Conservation (phyloP, 2,113 vertebrate species). For the Dipodomys merriami region DNA sequence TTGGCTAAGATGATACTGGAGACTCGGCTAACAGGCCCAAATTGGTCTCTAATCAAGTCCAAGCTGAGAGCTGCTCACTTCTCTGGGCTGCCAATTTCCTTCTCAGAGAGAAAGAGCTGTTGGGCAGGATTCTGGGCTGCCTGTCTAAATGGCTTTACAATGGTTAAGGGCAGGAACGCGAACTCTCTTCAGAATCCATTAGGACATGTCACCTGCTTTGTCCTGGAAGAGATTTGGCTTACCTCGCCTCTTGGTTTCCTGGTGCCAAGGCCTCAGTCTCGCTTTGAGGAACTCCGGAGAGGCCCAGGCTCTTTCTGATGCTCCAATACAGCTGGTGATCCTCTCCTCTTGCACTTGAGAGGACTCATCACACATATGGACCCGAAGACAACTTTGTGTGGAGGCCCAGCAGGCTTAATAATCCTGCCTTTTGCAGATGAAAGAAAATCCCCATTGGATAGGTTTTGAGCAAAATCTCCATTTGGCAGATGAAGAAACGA, state of each 20-base stretch:
- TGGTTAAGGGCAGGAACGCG: conserved; percentile 57
- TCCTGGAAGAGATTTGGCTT: conserved; percentile 28
- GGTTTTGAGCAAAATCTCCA: background rate
- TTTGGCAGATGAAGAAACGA: conserved; percentile 41
- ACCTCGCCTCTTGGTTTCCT: conserved; percentile 13
- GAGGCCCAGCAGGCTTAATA: background rate
- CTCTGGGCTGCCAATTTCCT: conserved; percentile 75
- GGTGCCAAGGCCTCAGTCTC: background rate
- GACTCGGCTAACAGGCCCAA: conserved; percentile 65
- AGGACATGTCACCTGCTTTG: conserved; percentile 56
- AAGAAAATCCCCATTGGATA: conserved; percentile 1
- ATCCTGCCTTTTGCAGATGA: conserved; percentile 24
- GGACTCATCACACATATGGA: background rate
- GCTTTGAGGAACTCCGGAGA: background rate
- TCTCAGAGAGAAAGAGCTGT: background rate
- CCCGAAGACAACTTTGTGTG: background rate
- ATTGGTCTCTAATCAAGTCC: conserved; percentile 77
- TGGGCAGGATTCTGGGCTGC: conserved; percentile 39
- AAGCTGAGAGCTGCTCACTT: conserved; percentile 67
- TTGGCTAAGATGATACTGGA: conserved; percentile 75
- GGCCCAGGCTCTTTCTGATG: background rate
- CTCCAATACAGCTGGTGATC: background rate
- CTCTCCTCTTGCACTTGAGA: background rate
- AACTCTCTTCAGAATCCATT: conserved; percentile 57
- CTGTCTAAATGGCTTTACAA: conserved; percentile 25